Evolutionary conservation across 2,888 invertebrate genomes (phyloP).

Genomic region (Pristionchus mayeri): DNA sequence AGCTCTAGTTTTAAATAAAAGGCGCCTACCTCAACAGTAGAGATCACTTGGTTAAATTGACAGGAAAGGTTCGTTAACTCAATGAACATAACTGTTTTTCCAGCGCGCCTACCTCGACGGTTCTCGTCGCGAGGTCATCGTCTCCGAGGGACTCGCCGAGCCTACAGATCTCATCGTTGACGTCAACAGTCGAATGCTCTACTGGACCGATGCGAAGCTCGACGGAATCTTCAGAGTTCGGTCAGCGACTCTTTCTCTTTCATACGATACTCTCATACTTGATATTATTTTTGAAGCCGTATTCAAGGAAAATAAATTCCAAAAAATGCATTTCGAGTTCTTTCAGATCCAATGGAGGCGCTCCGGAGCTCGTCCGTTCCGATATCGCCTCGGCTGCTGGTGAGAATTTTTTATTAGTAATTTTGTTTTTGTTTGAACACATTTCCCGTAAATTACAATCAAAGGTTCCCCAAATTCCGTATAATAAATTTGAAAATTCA

Average conservation of each 20-base stretch:
- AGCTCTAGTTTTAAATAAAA: neutral
- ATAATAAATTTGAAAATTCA: neutral
- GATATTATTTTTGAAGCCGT: neutral
- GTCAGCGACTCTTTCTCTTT: neutral
- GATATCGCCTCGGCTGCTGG: conserved; percentile 74
- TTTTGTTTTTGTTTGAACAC: no score
- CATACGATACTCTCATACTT: neutral
- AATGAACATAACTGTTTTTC: conserved; percentile 2
- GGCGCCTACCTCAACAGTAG: no score
- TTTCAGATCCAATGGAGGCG: conserved; percentile 49
- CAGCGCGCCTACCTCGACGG: conserved; percentile 86
- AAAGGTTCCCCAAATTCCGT: neutral
- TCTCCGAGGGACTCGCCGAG: conserved; percentile 69
- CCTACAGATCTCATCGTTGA: conserved; percentile 85
- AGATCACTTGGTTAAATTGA: no score
- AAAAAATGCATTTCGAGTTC: no score
- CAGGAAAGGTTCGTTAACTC: no score
- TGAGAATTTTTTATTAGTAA: neutral
- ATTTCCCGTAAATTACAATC: neutral
- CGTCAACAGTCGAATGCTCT: conserved; percentile 92
- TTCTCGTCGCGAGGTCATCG: conserved; percentile 68
- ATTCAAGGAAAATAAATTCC: no score
- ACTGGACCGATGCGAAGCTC: conserved; percentile 95
- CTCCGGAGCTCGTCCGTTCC: conserved; percentile 67
- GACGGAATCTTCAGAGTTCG: conserved; percentile 87